Evolutionary conservation across 1,140 invertebrate genomes (phyloP).

Genomic region (Stratiolaelaps scimitus): DNA sequence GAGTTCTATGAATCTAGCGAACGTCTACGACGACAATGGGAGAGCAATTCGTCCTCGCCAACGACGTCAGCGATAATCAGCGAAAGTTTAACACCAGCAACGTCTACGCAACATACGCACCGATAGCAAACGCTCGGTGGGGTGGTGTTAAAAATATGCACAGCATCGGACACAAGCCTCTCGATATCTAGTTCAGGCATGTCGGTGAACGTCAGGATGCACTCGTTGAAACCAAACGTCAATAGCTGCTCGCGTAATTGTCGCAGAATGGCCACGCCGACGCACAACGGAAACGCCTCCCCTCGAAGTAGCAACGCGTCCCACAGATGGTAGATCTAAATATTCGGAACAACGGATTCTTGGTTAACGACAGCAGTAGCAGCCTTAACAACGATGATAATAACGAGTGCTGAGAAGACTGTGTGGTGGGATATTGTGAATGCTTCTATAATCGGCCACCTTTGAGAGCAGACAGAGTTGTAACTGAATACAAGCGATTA

Average conservation of each 20-base stretch:
- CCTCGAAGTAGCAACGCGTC: slow-evolving; percentile 87
- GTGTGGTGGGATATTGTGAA: no score
- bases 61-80: no score
- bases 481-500: no score
- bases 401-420: no score
- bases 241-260: slow-evolving; percentile 72
- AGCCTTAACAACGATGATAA: no score
- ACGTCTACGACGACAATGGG: no score
- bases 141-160: slow-evolving; percentile 4
- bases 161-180: slow-evolving; percentile 13
- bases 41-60: no score
- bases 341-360: no score
- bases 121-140: slow-evolving; percentile 8
- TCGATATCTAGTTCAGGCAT: slow-evolving; percentile 50
- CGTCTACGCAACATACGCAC: neutral
- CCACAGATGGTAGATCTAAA: slow-evolving; percentile 82
- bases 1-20: no score
- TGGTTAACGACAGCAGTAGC: no score
- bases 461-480: neutral
- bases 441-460: no score
- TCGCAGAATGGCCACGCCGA: slow-evolving; percentile 80
- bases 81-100: no score
- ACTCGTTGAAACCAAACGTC: slow-evolving; percentile 87
- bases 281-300: slow-evolving; percentile 82
- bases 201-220: slow-evolving; percentile 90